Base-by-base conservation (phyloP, 2,113 vertebrate genomes). In the rabbit (Oryctolagus cuniculus) region DNA sequence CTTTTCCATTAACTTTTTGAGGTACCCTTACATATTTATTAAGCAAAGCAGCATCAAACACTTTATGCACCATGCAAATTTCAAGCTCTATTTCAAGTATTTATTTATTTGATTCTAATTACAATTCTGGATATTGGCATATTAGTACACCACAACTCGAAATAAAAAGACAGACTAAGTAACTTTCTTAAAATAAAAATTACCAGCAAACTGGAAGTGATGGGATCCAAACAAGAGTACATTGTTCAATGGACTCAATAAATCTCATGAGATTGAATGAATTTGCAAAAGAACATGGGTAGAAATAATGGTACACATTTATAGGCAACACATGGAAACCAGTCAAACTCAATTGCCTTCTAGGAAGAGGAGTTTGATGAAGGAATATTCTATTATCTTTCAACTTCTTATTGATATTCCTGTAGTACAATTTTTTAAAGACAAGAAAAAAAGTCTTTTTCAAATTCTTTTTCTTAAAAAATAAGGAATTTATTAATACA, bases 351-450 rank as follows among this genome's bases (percentile, higher is more conserved):
- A 58, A 24, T 11, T 64, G 34, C 36, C 66, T 83, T 95, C 92
- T 88, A 77, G 70, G 90, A 92, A 77, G 31, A 72, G 7, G 10
- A 78, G 1, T 66, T 94, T 94, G 11, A 81, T 49, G 29, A 87
- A 94, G 34, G 15, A 92, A 69, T 72, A 73, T 19, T 69, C 77
- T 73, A 15, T 36, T 75, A 64, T 34, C n/a, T 89, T 91, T 87
- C 27, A 91, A 89, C 2, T 49, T 64, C 34, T 87, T 90, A 51
- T 67, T 73, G 77, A 63, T 77, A 53, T 77, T 44, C 34, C 31
- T 79, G 2, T 36, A 80, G 22, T 64, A 73, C 17, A 4, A 53
- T 73, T 93, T 96, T 85, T 70, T 27, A n/a, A 93, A 96, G 66
- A n/a, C 1, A 74, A 49, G 16, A 83, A 77, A 82, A 77, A 82